These are phyloP conservation scores for Julus scandinavius DNA, from an alignment of 2,888 invertebrate species.

Conservation along the genomic window DNA sequence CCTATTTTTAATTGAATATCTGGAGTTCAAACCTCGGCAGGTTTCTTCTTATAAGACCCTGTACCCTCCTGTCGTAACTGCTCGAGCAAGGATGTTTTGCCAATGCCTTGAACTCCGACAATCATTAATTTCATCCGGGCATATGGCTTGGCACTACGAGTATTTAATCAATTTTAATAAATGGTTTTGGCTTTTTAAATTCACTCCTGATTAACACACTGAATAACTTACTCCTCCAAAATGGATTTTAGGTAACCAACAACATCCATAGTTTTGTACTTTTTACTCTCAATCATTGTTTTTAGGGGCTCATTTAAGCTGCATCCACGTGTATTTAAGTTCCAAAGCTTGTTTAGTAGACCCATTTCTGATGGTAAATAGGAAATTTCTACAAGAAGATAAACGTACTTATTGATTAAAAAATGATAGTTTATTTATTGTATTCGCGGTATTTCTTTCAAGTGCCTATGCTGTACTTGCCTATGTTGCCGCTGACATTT, in stretches of 20 bases:
- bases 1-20: slow-evolving; percentile 57
- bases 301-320: slow-evolving; percentile 86
- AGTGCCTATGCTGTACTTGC: slow-evolving; percentile 64
- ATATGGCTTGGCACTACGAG: slow-evolving; percentile 81
- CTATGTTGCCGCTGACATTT: slow-evolving; percentile 86
- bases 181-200: not conserved
- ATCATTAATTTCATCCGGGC: slow-evolving; percentile 96
- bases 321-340: slow-evolving; percentile 91
- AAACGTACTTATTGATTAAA: slow-evolving; percentile 30
- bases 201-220: not conserved
- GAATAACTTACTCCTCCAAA: slow-evolving; percentile 68
- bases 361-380: slow-evolving; percentile 97
- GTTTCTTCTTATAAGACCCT: slow-evolving; percentile 76
- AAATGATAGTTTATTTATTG: not conserved
- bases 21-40: slow-evolving; percentile 71
- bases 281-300: slow-evolving; percentile 90
- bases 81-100: slow-evolving; percentile 92
- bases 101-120: slow-evolving; percentile 78
- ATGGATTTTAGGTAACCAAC: slow-evolving; percentile 88
- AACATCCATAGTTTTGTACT: slow-evolving; percentile 92
- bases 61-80: slow-evolving; percentile 88
- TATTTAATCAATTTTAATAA: not conserved
- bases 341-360: slow-evolving; percentile 93
- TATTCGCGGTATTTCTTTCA: not conserved
- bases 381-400: slow-evolving; percentile 74